Conservation (phyloP, 2,888 invertebrate genomes). For the Macrosoma leucophasiata region DNA sequence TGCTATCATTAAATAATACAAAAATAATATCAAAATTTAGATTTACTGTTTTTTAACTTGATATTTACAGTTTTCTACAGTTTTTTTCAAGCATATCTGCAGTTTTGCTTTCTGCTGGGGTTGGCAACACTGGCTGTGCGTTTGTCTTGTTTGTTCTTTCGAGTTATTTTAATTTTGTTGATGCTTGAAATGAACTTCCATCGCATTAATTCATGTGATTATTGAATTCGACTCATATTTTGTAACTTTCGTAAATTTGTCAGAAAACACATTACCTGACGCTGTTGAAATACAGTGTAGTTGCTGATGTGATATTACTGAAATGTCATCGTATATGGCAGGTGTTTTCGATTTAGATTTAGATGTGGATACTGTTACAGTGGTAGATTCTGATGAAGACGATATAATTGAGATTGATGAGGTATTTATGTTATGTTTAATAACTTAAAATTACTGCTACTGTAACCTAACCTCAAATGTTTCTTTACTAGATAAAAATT, state of each 20-base stretch:
- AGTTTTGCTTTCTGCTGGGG: no score
- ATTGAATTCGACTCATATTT: background rate
- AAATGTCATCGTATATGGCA: slow-evolving; percentile 82
- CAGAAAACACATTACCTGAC: slow-evolving; percentile 17
- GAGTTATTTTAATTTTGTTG: slow-evolving; percentile 10
- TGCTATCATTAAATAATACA: no score
- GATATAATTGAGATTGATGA: slow-evolving; percentile 92
- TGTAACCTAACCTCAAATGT: slow-evolving; percentile 29
- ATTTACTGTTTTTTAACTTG: no score
- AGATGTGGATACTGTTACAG: slow-evolving; percentile 77
- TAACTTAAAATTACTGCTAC: slow-evolving; percentile 9
- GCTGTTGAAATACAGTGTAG: slow-evolving; percentile 34
- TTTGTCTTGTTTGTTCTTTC: slow-evolving; percentile 25
- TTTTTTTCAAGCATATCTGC: no score
- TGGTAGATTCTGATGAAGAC: slow-evolving; percentile 88
- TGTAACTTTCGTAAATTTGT: slow-evolving; percentile 6
- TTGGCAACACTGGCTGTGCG: no score
- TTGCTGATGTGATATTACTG: slow-evolving; percentile 71
- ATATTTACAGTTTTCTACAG: no score
- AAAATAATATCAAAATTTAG: no score
- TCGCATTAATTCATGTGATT: slow-evolving; percentile 2
- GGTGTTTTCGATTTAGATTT: slow-evolving; percentile 96
- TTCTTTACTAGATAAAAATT: no score
- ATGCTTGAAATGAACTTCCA: background rate
- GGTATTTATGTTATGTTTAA: slow-evolving; percentile 72